Evolutionary conservation across 2,797 vertebrate genomes (phyloP).

Genomic region (Poecilia picta): DNA sequence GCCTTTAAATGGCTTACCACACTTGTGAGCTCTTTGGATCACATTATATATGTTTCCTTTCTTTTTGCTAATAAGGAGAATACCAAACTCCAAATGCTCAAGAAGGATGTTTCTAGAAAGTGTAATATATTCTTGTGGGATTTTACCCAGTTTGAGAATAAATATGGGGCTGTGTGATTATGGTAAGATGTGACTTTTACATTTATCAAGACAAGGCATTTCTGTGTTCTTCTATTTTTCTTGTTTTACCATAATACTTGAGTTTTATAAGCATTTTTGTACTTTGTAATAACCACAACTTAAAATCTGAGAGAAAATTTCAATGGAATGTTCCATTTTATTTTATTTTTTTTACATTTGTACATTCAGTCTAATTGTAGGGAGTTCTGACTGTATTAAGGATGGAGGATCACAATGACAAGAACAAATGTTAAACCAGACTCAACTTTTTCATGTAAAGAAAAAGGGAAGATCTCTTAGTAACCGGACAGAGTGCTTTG

Average conservation of each 20-base stretch:
- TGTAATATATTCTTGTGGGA: not conserved
- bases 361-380: slow-evolving; percentile 34
- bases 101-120: not conserved
- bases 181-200: not conserved
- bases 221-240: not conserved
- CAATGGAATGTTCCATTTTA: not conserved
- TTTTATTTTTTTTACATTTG: not conserved
- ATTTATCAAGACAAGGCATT: not conserved
- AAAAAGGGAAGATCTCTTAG: slow-evolving; percentile 52
- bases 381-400: slow-evolving; percentile 31
- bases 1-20: not conserved
- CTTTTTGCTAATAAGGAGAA: not conserved
- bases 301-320: not conserved
- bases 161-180: not conserved
- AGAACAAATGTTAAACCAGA: slow-evolving; percentile 47
- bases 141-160: not conserved
- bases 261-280: not conserved
- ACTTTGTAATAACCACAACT: not conserved
- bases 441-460: slow-evolving; percentile 48
- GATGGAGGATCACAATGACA: slow-evolving; percentile 45
- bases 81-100: not conserved
- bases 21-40: not conserved
- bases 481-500: slow-evolving; percentile 55
- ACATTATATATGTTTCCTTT: not conserved
- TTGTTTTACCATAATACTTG: not conserved